Percentiles rank a stretch among this genome's conserved stretches.
Conservation (phyloP, 2,888 invertebrate species). For the Sarcophaga rosellei region DNA sequence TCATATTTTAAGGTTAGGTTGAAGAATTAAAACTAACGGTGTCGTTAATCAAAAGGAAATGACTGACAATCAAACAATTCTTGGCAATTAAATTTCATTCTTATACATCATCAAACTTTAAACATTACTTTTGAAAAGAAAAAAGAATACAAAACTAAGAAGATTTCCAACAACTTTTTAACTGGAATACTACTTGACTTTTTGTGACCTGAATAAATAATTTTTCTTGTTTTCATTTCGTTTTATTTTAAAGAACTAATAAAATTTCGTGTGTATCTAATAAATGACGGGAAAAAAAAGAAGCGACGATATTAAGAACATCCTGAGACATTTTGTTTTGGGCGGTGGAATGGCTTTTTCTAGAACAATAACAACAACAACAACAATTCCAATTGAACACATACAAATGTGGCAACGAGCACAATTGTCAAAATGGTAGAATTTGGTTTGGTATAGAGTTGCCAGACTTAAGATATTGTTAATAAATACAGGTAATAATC, state of each 20-base stretch:
- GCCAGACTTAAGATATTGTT: neutral
- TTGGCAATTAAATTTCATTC: neutral
- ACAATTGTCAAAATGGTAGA: constrained; percentile 46
- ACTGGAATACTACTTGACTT: constrained; percentile 8
- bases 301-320: constrained; percentile 19
- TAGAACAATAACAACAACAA: constrained; percentile 40
- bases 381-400: constrained; percentile 31
- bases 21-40: constrained; percentile 1
- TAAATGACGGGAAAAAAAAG: neutral
- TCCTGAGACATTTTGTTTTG: constrained; percentile 53
- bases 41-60: neutral
- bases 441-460: neutral
- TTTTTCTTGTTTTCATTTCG: constrained; percentile 3
- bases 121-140: too few species aligned
- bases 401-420: constrained; percentile 61
- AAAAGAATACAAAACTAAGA: too few species aligned
- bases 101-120: too few species aligned
- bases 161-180: neutral
- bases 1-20: constrained; percentile 15
- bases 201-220: constrained; percentile 51
- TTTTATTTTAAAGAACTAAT: constrained; percentile 44
- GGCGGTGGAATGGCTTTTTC: constrained; percentile 60
- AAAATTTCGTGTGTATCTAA: constrained; percentile 64
- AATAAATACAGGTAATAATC: too few species aligned
- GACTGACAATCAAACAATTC: neutral